Evolutionary conservation across 2,888 invertebrate species (phyloP).

Genomic region (Nomada flava): DNA sequence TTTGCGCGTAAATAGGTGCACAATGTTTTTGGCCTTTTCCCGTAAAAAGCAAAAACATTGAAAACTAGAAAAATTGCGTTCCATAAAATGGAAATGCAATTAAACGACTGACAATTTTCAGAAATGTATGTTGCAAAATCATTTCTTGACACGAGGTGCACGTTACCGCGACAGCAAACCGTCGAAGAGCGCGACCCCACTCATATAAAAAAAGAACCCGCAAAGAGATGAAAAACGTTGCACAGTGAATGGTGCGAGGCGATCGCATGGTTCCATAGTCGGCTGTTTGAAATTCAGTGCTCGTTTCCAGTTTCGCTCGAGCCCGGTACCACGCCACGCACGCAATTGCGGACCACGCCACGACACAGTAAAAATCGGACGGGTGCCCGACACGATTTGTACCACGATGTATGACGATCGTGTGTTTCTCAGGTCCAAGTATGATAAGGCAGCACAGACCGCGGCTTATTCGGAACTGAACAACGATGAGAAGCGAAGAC

Average conservation of each 20-base stretch:
- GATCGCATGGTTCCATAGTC: constrained; percentile 35
- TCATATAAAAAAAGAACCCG: background rate
- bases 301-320: constrained; percentile 44
- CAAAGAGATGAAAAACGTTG: background rate
- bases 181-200: constrained; percentile 14
- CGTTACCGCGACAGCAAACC: background rate
- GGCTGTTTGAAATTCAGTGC: constrained; percentile 21
- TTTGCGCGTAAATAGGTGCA: background rate
- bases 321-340: constrained; percentile 62
- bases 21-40: background rate
- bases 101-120: background rate
- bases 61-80: background rate
- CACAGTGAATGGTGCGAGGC: constrained; percentile 20
- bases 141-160: background rate
- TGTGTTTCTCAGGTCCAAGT: constrained; percentile 13
- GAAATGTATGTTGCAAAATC: background rate
- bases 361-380: constrained; percentile 35
- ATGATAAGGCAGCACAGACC: constrained; percentile 41
- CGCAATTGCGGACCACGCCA: constrained; percentile 50
- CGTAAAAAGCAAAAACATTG: background rate
- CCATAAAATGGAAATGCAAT: background rate
- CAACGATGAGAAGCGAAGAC: constrained; percentile 7
- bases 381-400: constrained; percentile 44
- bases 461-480: constrained; percentile 32
- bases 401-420: constrained; percentile 20